These are phyloP conservation scores for Oreotragus oreotragus DNA, from an alignment of 2,113 vertebrate genomes.

Conservation along the genomic window DNA sequence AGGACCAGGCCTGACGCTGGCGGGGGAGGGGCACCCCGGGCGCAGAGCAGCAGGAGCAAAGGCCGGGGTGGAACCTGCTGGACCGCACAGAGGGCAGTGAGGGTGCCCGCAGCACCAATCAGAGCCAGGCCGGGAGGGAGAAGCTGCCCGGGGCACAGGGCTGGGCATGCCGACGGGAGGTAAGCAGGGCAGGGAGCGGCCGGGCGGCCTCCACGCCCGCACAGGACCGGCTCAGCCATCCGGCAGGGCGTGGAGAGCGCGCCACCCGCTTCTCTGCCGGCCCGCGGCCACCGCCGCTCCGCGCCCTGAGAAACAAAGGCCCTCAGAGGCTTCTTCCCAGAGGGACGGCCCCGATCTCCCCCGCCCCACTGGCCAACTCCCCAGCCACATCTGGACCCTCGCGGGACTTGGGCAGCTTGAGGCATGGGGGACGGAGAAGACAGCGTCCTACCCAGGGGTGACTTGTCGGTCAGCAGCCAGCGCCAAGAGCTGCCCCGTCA, in stretches of 20 bases:
- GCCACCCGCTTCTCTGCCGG: neutral
- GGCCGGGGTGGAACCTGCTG: neutral
- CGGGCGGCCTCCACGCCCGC: neutral
- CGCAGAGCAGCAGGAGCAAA: neutral
- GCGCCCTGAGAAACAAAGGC: conserved; percentile 51
- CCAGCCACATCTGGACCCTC: neutral
- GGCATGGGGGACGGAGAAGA: neutral
- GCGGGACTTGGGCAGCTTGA: neutral
- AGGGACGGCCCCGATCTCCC: too few relatives aligned
- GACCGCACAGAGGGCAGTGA: neutral
- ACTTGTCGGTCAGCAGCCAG: neutral
- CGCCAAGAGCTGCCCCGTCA: neutral
- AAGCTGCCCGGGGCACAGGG: neutral
- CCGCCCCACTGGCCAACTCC: neutral
- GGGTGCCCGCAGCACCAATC: neutral
- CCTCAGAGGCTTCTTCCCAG: neutral
- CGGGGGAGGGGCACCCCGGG: neutral
- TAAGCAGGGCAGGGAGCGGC: neutral
- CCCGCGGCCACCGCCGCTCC: neutral
- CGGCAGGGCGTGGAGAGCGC: neutral
- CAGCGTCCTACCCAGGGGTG: neutral
- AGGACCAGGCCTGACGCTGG: neutral
- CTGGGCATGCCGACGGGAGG: neutral
- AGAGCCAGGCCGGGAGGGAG: neutral
- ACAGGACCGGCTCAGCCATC: neutral